Base-by-base conservation (phyloP, 2,797 vertebrate species). In the Varecia variegata region DNA sequence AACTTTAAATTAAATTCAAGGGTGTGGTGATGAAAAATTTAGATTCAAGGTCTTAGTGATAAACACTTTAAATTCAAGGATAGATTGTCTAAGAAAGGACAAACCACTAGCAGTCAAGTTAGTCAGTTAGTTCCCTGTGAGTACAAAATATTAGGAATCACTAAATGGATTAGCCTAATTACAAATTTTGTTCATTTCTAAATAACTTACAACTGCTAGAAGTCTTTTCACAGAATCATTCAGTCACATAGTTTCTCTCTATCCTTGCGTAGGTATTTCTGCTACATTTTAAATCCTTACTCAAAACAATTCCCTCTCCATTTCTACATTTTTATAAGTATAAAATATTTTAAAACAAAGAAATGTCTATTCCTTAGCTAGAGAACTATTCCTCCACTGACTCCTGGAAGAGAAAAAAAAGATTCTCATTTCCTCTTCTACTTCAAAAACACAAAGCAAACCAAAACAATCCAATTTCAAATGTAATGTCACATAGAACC, bases 21-120 rank as follows among this genome's bases (percentile, higher is more conserved):
- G 80, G 25, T 60, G 20, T 76, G 94, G 56, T 58, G 68, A 91
- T 17, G 10, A 95, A 96, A 80, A 71, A 47, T 90, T 96, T 74
- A 90, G 93, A 89, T 60, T 95, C 77, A 92, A 95, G 77, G 88
- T 65, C 52, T 60, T 82, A 86, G 68, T 82, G 83, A 97, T 68
- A 73, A 90, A 87, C 94, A 94, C 54, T 95, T 96, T 81, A 96
- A 98, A 94, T 93, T 92, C 50, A 97, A 97, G 97, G 96, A 97
- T 15, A 97, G 97, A 98, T 97, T 98, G 98, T 98, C 98, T 95
- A 95, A 97, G 97, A 97, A 97, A 94, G 83, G 90, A 94, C 97
- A 98, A 97, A 97, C 96, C 96, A 98, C 92, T 96, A 98, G 96
- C 77, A 83, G 95, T 96, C 80, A 71, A 90, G 87, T 84, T 76